A percentile compares a stretch with the other conserved stretches of the same genome.
Evolutionary conservation across 2,888 invertebrate species (phyloP).

Genomic region (Himalopsyche anomala): DNA sequence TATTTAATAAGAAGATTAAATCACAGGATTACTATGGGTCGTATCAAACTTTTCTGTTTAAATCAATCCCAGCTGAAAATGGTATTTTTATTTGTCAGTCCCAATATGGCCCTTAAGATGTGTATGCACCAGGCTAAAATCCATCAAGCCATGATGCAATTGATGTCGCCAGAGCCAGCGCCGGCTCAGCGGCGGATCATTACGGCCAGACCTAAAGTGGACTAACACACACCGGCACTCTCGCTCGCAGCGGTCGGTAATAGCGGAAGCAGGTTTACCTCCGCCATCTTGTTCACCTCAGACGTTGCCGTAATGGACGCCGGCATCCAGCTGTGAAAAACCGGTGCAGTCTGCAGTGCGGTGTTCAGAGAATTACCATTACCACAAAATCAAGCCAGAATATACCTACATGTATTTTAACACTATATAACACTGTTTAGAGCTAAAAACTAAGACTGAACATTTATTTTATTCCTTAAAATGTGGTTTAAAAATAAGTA

Average conservation of each 20-base stretch:
- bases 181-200: slow-evolving; percentile 22
- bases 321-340: slow-evolving; percentile 57
- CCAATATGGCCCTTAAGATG: too few species aligned
- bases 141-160: slow-evolving; percentile 13
- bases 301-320: slow-evolving; percentile 56
- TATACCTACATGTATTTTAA: background rate
- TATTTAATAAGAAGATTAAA: too few species aligned
- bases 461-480: too few species aligned
- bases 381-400: background rate
- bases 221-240: slow-evolving; percentile 60
- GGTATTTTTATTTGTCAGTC: too few species aligned
- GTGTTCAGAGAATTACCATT: slow-evolving; percentile 44
- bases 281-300: slow-evolving; percentile 60
- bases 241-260: slow-evolving; percentile 63
- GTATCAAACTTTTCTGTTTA: too few species aligned
- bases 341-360: slow-evolving; percentile 44
- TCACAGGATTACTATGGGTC: too few species aligned
- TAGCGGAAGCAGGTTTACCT: slow-evolving; percentile 64
- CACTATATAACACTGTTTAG: background rate
- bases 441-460: too few species aligned
- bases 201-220: slow-evolving; percentile 24
- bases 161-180: slow-evolving; percentile 1
- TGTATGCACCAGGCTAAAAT: slow-evolving; percentile 6
- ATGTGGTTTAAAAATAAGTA: too few species aligned
- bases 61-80: too few species aligned